Evolutionary conservation across 2,113 vertebrate genomes (phyloP).

Genomic region (Sylvilagus bachmani): DNA sequence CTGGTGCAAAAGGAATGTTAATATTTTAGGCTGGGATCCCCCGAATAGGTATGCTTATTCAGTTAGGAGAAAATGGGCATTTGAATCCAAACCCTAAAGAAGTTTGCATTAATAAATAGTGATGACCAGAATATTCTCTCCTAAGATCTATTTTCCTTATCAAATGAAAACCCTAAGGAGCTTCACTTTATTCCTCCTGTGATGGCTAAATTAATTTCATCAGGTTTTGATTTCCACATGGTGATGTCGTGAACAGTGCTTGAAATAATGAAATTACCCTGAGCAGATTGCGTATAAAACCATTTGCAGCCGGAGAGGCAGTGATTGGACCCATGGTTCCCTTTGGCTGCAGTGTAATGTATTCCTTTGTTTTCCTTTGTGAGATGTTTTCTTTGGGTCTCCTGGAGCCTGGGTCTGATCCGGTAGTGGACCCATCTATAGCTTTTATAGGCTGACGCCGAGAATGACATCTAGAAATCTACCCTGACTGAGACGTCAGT

Average conservation of each 20-base stretch:
- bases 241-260: constrained; percentile 8
- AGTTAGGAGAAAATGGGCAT: constrained; percentile 74
- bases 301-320: not conserved
- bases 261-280: constrained; percentile 57
- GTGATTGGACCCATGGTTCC: not conserved
- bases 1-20: constrained; percentile 85
- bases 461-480: not conserved
- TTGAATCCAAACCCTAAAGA: constrained; percentile 63
- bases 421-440: not conserved
- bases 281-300: constrained; percentile 42
- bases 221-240: constrained; percentile 56
- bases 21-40: constrained; percentile 82
- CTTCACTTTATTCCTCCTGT: constrained; percentile 32
- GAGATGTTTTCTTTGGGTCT: not conserved
- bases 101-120: constrained; percentile 49
- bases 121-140: constrained; percentile 45
- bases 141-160: constrained; percentile 65
- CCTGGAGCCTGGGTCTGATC: not conserved
- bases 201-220: constrained; percentile 72
- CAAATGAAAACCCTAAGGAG: constrained; percentile 48
- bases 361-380: constrained; percentile 70
- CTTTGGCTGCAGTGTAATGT: not conserved
- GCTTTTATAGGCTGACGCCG: not conserved
- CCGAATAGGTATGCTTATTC: constrained; percentile 66
- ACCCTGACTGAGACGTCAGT: not conserved